Evolutionary conservation across 2,797 vertebrate genomes (phyloP), one percentile per base, ranked within the genome.

Genomic region (Distichodus sexfasciatus): DNA sequence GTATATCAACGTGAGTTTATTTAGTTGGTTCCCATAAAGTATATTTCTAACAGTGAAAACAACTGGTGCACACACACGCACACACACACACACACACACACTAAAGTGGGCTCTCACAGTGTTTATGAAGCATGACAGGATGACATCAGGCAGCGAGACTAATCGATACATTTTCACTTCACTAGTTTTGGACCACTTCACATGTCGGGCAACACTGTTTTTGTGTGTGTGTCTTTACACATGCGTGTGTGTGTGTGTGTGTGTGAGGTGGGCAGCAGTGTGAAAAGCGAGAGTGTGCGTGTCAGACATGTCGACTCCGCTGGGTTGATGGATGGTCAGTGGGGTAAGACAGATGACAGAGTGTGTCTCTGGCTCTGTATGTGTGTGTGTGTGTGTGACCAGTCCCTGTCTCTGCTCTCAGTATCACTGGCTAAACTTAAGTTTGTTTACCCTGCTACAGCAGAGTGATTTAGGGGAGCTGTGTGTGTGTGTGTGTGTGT

Each of bases 241-340:
- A 65, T 72, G 21, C 8, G 68, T 69, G 66, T 21, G 63, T 40
- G 31, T 38, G 71, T 35, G 47, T 35, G 29, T 21, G 50, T 29
- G 54, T 47, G 61, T 59, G 75, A 79, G 83, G 82, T 80, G 79
- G 60, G 79, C 79, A 85, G 83, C 87, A 85, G 82, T 77, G 76
- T 83, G 83, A 74, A 86, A 87, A 86, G 87, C 66, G 85, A 90
- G 88, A 90, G 87, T 78, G 82, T 74, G 83, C 74, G 86, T 90
- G 90, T 90, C 88, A 92, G 90, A 92, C 90, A 88, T 75, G 85
- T 86, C 81, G 90, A 88, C 90, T 92, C 89, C 90, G 85, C 84
- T 83, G 58, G 24, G 4, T 88, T 92, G 90, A 92, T 91, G 88
- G 90, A 92, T 91, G 90, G 87, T 86, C 86, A 87, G 85, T 85